Conservation (phyloP, 1,140 invertebrate species). For the Diprion similis region DNA sequence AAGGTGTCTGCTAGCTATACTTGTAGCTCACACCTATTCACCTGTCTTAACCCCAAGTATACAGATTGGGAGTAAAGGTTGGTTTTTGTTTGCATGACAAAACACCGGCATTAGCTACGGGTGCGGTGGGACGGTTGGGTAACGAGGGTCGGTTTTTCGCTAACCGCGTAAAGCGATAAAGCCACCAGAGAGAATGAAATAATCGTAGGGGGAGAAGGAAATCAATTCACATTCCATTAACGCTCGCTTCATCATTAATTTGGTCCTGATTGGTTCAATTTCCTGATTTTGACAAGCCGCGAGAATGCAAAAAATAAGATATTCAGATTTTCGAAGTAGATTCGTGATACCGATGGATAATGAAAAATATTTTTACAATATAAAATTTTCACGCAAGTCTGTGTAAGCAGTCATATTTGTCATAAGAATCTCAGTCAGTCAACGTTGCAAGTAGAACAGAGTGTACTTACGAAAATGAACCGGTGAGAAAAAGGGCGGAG, state of each 20-base stretch:
- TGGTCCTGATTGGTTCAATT: constrained; percentile 35
- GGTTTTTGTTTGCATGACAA: neutral
- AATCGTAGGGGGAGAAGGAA: neutral
- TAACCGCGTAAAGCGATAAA: neutral
- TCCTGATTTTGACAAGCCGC: constrained; percentile 33
- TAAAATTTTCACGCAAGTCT: no score
- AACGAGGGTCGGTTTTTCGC: neutral
- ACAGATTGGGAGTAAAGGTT: constrained; percentile 10
- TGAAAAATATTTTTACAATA: no score
- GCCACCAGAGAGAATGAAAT: no score
- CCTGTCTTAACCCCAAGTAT: neutral
- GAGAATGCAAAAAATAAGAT: constrained; percentile 34
- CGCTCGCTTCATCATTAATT: constrained; percentile 25
- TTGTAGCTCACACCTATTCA: constrained; percentile 17
- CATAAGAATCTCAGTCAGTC: no score
- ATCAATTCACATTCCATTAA: neutral
- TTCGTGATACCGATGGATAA: constrained; percentile 8
- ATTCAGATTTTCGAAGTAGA: neutral
- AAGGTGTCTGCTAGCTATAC: constrained; percentile 47
- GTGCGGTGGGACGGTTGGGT: neutral
- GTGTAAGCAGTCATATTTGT: no score
- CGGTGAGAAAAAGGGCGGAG: no score
- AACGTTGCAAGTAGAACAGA: no score
- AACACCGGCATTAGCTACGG: neutral
- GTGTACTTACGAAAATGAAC: no score